Evolutionary conservation across 2,113 vertebrate genomes (phyloP).

Genomic region (Pangasianodon hypophthalmus): DNA sequence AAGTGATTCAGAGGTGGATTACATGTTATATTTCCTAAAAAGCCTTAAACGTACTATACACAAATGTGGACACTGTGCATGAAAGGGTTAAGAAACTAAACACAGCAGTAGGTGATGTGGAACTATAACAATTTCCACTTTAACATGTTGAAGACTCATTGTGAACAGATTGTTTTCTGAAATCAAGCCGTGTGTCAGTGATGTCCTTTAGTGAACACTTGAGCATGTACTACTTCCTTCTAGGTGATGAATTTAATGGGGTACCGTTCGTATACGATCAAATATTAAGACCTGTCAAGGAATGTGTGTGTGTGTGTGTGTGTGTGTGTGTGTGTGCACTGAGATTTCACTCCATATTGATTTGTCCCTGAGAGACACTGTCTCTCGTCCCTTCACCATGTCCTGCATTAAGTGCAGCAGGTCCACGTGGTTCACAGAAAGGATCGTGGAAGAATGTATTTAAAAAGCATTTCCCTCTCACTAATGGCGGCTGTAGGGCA

Average conservation of each 20-base stretch:
- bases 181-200: slow-evolving; percentile 20
- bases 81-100: neutral
- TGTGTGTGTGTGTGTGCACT: slow-evolving; percentile 21
- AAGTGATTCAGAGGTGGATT: too few species aligned
- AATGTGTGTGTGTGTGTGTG: neutral
- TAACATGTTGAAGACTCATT: slow-evolving; percentile 23
- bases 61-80: too few species aligned
- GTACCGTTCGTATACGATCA: slow-evolving; percentile 24
- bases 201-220: slow-evolving; percentile 5
- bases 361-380: slow-evolving; percentile 49
- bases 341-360: slow-evolving; percentile 58
- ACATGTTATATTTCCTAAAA: too few species aligned
- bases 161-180: neutral
- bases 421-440: slow-evolving; percentile 54
- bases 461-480: slow-evolving; percentile 67
- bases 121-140: slow-evolving; percentile 3
- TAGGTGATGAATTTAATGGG: slow-evolving; percentile 39
- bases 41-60: too few species aligned
- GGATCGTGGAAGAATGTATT: slow-evolving; percentile 72
- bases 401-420: slow-evolving; percentile 64
- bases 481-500: slow-evolving; percentile 66
- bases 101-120: neutral
- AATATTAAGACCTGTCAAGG: slow-evolving; percentile 41
- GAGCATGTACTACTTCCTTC: slow-evolving; percentile 11
- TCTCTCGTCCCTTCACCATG: slow-evolving; percentile 39